phyloP scores from a whole-genome alignment of 2,797 vertebrate genomes.

The Takifugu rubripes region DNA sequence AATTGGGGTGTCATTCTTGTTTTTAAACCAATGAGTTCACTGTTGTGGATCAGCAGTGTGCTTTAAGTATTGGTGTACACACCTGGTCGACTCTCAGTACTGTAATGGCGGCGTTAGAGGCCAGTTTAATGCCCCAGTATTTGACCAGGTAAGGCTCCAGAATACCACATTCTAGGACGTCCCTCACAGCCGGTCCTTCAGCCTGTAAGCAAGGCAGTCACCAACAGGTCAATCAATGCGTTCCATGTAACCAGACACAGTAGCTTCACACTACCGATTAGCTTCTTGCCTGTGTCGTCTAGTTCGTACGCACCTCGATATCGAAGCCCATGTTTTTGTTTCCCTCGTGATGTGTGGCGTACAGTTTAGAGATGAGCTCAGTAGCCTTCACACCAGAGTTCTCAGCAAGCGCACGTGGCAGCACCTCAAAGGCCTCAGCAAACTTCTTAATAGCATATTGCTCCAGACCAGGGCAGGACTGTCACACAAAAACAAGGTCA shows the following conservation, averaged over 20 bases:
- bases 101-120: slow-evolving; percentile 93
- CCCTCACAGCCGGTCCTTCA: slow-evolving; percentile 86
- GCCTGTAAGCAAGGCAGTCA: slow-evolving; percentile 71
- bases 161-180: slow-evolving; percentile 88
- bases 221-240: neutral
- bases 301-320: slow-evolving; percentile 83
- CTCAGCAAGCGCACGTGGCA: slow-evolving; percentile 93
- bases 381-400: slow-evolving; percentile 94
- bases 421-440: slow-evolving; percentile 89
- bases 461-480: slow-evolving; percentile 95
- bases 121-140: slow-evolving; percentile 92
- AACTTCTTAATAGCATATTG: slow-evolving; percentile 98
- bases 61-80: slow-evolving; percentile 29
- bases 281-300: neutral
- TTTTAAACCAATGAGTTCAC: neutral
- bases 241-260: neutral
- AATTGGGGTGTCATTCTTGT: neutral
- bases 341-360: slow-evolving; percentile 93
- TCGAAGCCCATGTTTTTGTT: slow-evolving; percentile 93
- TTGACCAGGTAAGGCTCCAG: slow-evolving; percentile 93
- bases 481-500: neutral
- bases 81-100: slow-evolving; percentile 97
- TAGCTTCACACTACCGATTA: neutral
- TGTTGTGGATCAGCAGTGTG: neutral
- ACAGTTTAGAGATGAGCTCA: slow-evolving; percentile 94